phyloP scores from a whole-genome alignment of 2,888 invertebrate species.

The Seladonia tumulorum region DNA sequence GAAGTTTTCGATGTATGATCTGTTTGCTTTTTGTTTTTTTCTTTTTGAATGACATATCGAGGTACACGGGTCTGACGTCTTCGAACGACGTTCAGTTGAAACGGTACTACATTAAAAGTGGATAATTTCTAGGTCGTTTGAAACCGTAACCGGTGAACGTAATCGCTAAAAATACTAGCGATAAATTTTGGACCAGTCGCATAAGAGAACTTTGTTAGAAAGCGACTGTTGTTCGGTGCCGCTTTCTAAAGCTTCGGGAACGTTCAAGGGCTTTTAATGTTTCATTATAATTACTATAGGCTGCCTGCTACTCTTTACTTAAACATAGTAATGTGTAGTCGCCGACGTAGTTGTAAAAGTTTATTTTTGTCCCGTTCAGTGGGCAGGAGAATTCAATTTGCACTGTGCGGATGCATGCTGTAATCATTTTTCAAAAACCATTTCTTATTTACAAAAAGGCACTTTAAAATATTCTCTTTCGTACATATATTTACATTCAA shows the following conservation, averaged over 20 bases:
- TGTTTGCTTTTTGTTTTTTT: background rate
- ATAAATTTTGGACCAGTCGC: background rate
- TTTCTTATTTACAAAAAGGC: background rate
- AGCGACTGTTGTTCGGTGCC: background rate
- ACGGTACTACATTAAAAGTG: background rate
- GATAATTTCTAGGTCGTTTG: conserved; percentile 3
- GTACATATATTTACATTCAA: background rate
- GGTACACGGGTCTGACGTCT: background rate
- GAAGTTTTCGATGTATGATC: background rate
- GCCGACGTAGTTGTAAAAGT: background rate
- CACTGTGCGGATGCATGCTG: background rate
- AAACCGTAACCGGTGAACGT: background rate
- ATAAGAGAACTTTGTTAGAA: background rate
- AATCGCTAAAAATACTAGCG: background rate
- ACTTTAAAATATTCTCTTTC: background rate
- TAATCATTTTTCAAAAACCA: background rate
- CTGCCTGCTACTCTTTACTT: background rate
- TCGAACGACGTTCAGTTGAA: background rate
- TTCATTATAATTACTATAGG: background rate
- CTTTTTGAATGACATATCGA: background rate
- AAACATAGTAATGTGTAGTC: background rate
- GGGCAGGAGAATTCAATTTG: background rate
- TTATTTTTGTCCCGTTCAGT: background rate
- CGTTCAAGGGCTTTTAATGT: background rate
- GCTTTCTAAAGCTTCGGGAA: background rate